Base-by-base conservation (phyloP, 2,797 vertebrate genomes). In the Cottoperca gobio region DNA sequence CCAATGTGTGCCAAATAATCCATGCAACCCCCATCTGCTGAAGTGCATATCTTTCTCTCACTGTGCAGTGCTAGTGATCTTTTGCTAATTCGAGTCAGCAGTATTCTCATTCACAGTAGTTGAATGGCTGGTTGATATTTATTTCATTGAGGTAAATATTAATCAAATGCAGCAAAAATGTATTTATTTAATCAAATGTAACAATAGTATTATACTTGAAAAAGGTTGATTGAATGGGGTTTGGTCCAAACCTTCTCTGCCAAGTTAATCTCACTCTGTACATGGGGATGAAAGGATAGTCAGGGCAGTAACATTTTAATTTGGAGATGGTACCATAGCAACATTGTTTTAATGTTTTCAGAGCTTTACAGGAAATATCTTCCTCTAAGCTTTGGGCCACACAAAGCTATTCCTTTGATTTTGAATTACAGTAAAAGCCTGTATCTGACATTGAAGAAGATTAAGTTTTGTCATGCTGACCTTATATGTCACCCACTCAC, bases 371-470 rank as follows among this genome's bases (percentile, higher is more conserved):
- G 74, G 67, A 61, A 94, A n/a, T 94, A 94, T 94, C 93, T 92
- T 92, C 79, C 86, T 26, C 85, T 94, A 94, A 95, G 92, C 94
- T 91, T 82, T 21, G 14, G 74, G 75, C 75, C 76, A 64, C 61
- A 71, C 78, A 65, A 86, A 83, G 87, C 85, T 78, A 91, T 92
- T 93, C 85, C 89, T 90, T 46, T 76, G 80, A 76, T 94, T 95
- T 92, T 95, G 92, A 97, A 95, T 97, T 95, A 97, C 94, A 94
- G 91, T 95, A 93, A 97, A 96, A 96, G 93, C 94, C 70, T 63
- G 68, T 71, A 92, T 94, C 87, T 92, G 91, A 95, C 96, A 94
- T 92, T 94, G 93, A 95, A 88, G 91, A 95, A 95, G 93, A 97
- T 97, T 97, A 96, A 92, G 96, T 96, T 94, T 93, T 93, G 93